Percentiles rank a stretch among this genome's conserved stretches.
Conservation (phyloP, 1,140 invertebrate genomes). For the Cataglyphis hispanica region DNA sequence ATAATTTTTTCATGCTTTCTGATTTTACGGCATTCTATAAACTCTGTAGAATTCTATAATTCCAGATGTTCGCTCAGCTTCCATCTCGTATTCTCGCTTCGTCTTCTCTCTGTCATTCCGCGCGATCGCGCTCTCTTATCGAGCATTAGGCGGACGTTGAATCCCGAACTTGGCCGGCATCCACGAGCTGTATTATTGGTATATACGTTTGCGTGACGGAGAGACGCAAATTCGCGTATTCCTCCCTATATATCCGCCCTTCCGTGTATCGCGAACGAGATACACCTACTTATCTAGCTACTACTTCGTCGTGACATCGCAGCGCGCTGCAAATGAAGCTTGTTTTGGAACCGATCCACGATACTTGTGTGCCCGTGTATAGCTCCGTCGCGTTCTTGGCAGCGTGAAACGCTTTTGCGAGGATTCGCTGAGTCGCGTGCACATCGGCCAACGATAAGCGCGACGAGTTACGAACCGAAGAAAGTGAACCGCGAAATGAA, state of each 20-base stretch:
- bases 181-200: constrained; percentile 75
- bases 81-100: background rate
- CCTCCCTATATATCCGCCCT: constrained; percentile 16
- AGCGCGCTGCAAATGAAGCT: constrained; percentile 68
- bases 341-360: constrained; percentile 75
- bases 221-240: background rate
- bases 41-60: background rate
- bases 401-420: background rate
- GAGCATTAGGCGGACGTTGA: constrained; percentile 65
- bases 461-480: background rate
- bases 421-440: background rate
- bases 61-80: constrained; percentile 1
- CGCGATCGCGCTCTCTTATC: constrained; percentile 46
- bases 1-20: no score
- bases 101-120: background rate
- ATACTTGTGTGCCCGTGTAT: constrained; percentile 23
- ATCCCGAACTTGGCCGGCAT: constrained; percentile 67
- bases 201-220: background rate
- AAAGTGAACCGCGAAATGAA: background rate
- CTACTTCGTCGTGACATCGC: constrained; percentile 19
- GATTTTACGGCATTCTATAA: background rate
- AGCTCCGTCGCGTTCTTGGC: constrained; percentile 49
- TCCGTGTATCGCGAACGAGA: constrained; percentile 19
- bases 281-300: background rate
- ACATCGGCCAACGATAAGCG: background rate